Base-by-base conservation (phyloP, 2,888 invertebrate genomes). In the Caenorhabditis wallacei region DNA sequence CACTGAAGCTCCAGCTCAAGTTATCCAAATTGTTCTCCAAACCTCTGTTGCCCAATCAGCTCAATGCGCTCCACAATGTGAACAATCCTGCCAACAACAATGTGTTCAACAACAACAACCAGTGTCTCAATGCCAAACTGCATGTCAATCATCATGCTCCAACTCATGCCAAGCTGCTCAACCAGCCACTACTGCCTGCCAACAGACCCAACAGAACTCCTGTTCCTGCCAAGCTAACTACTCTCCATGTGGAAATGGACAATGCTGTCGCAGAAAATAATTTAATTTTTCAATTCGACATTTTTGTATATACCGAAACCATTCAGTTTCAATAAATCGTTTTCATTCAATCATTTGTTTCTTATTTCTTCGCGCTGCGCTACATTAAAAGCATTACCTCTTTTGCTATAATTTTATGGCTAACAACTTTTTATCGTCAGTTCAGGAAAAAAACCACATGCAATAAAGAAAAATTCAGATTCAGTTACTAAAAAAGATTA, bases 21-120 rank as follows among this genome's bases (percentile, higher is more conserved):
- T 71, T 26, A 78, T 78, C 69, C 69, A 78, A 68, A 78, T 78
- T 35, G 78, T 82, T 24, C 84, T 86, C 70, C 84, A 84, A 46
- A 63, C 84, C 63, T 71, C 82, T 40, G 76, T 87, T 53, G 87
- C 85, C 35, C 85, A 85, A 66, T 84, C 84, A 18, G 24, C 82
- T n/a, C 85, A 85, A 57, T 87, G 87, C 66, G 61, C 80, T 57
- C 85, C 85, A 51, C 85, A 86, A 80, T 87, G 87, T 71, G 81
- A 87, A 75, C 80, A 81, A 66, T 72, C 83, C 53, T 87, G 87
- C 71, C 84, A 82, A 40, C 81, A 84, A 68, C 85, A 87, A 71
- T 87, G 85, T 70, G 83, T 83, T 48, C 82, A 81, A 57, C 87
- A 87, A 66, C 85, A 85, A 51, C 87, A 87, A 70, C 85, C 85